Base-by-base conservation (phyloP, 2,888 invertebrate genomes). In the Cartodere bifasciata region DNA sequence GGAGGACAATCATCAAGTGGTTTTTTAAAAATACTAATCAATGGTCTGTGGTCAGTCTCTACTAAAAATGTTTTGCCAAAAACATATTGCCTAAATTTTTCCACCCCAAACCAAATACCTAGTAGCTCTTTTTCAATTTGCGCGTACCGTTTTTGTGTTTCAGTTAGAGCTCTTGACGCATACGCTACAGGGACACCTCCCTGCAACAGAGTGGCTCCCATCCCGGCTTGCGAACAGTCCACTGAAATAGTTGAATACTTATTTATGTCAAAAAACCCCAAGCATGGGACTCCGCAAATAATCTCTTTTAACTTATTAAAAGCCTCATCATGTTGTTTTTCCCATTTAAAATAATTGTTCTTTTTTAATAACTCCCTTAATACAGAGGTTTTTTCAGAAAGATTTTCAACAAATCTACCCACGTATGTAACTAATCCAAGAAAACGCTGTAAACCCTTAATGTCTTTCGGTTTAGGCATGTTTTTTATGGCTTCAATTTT, bases 111-210 rank as follows among this genome's bases (percentile, higher is more conserved):
- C 13, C 5, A 20, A 13, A 29, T 10, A 10, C 47, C 54, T 4
- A 58, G 32, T 1, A 52, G 47, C 41, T 59, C 54, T 36, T 57
- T 55, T 34, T 59, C 53, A 4, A 56, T 55, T 37, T 53, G 49
- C 1, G 50, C 47, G 30, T 55, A 56, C 15, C 45, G 33, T 11
- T 31, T 37, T 33, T 56, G 52, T 9, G 47, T 37, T 3, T 36
- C 37, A 14, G 45, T 45, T 10, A 54, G 28, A 6, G 48, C 41
- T 37, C 47, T 41, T 2, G 51, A 55, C 1, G 48, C 50, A 35
- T 53, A 53, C 5, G 49, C 47, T 13, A 56, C 43, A 27, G 48
- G 42, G 28, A 39, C 31, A 16, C 42, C 36, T 22, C 45, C 31
- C 24, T 54, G 52, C 9, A 47, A 24, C 1, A 56, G 36, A 1